Conservation (phyloP, 2,888 invertebrate species). For the Athalia rosae region DNA sequence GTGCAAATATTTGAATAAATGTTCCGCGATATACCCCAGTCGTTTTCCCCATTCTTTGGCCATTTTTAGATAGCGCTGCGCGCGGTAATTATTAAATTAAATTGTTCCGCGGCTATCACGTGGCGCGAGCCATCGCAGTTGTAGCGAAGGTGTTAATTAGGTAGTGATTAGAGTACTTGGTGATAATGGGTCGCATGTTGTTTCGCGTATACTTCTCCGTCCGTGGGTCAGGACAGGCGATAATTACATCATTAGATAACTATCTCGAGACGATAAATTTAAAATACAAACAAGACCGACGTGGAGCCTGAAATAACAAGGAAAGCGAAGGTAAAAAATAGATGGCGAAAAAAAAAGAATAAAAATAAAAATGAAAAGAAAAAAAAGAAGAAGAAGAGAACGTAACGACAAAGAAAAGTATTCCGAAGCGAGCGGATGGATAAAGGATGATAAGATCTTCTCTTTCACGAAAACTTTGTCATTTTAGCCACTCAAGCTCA, state of each 20-base stretch:
- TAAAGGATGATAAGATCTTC: conserved; percentile 29
- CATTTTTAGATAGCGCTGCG: background rate
- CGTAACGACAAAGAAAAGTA: background rate
- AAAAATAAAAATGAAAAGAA: no score
- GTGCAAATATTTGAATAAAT: background rate
- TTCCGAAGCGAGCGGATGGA: background rate
- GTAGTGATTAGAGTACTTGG: conserved; percentile 14
- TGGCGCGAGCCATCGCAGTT: background rate
- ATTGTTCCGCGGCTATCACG: background rate
- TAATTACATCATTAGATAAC: conserved; percentile 17
- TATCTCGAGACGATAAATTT: conserved; percentile 10
- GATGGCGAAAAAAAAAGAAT: no score
- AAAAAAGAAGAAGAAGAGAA: no score
- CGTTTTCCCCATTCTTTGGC: background rate
- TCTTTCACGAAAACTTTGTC: conserved; percentile 53
- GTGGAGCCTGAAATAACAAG: conserved; percentile 6
- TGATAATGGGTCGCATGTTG: conserved; percentile 13
- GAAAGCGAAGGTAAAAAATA: conserved; percentile 1
- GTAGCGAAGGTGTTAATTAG: conserved; percentile 15
- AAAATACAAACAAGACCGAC: conserved; percentile 4
- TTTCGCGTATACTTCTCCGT: background rate
- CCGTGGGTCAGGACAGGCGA: conserved; percentile 1
- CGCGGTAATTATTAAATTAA: background rate
- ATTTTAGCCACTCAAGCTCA: conserved; percentile 54
- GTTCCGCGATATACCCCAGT: background rate